Conservation (phyloP, 2,888 invertebrate genomes). For the Brassicogethes aeneus region DNA sequence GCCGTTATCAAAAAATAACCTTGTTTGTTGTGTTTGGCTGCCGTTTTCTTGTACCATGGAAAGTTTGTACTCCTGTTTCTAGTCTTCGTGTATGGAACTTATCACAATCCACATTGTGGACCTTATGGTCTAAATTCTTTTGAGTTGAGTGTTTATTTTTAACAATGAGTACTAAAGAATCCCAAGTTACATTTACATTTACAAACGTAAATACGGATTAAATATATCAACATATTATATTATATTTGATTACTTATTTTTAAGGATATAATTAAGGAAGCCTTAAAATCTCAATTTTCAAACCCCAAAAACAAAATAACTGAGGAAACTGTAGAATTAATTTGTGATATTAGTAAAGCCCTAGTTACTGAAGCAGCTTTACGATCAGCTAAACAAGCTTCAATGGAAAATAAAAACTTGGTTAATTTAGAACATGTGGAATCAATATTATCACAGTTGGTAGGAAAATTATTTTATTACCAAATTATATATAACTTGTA, state of each 20-base stretch:
- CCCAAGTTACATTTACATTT: too few relatives aligned
- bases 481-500: neutral
- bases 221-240: neutral
- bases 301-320: conserved; percentile 49
- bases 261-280: conserved; percentile 48
- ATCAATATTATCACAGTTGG: conserved; percentile 48
- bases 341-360: conserved; percentile 46
- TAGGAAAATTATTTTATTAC: conserved; percentile 25
- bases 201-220: neutral
- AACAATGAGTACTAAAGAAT: too few relatives aligned
- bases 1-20: too few relatives aligned
- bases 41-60: too few relatives aligned
- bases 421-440: conserved; percentile 49
- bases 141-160: too few relatives aligned
- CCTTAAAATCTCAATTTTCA: conserved; percentile 44
- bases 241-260: conserved; percentile 9
- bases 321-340: conserved; percentile 46
- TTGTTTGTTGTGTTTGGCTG: too few relatives aligned
- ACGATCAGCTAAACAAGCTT: conserved; percentile 45
- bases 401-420: conserved; percentile 40
- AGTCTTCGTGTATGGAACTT: too few relatives aligned
- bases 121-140: too few relatives aligned
- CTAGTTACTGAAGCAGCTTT: conserved; percentile 48
- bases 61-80: too few relatives aligned
- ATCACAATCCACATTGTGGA: too few relatives aligned